A percentile compares a stretch with the other conserved stretches of the same genome.
Conservation (phyloP, 1,140 invertebrate genomes). For the Pseudoatta argentina region DNA sequence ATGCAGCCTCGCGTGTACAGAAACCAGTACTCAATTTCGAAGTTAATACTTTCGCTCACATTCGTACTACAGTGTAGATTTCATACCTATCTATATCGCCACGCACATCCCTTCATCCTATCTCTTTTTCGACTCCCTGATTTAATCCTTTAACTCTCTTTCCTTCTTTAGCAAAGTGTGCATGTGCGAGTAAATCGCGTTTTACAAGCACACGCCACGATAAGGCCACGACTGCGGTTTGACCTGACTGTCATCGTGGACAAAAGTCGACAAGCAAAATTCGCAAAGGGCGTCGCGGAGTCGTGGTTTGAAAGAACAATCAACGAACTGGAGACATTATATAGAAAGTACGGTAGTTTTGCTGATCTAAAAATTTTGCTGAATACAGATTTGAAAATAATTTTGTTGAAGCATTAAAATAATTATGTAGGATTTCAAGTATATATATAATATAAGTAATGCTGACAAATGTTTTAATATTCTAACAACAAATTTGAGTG, state of each 20-base stretch:
- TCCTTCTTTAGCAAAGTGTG: background rate
- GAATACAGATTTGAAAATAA: too few relatives aligned
- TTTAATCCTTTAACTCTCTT: conserved; percentile 1
- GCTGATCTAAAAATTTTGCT: too few relatives aligned
- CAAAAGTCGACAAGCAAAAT: background rate
- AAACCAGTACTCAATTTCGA: conserved; percentile 61
- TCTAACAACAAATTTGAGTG: too few relatives aligned
- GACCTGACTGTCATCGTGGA: conserved; percentile 16
- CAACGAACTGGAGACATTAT: background rate
- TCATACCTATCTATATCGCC: background rate
- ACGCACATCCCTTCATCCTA: background rate
- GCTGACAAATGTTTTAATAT: too few relatives aligned
- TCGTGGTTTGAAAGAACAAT: conserved; percentile 1
- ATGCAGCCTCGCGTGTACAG: conserved; percentile 50
- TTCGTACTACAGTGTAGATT: conserved; percentile 45
- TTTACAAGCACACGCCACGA: conserved; percentile 26
- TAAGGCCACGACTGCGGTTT: conserved; percentile 22
- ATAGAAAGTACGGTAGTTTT: too few relatives aligned
- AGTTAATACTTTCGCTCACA: conserved; percentile 60
- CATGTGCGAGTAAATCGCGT: conserved; percentile 29
- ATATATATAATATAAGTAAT: too few relatives aligned
- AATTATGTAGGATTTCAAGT: too few relatives aligned
- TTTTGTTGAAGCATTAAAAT: too few relatives aligned
- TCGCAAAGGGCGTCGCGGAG: background rate
- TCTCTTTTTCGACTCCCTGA: background rate